Base-by-base conservation (phyloP, 2,113 vertebrate genomes). In the Caracal caracal region DNA sequence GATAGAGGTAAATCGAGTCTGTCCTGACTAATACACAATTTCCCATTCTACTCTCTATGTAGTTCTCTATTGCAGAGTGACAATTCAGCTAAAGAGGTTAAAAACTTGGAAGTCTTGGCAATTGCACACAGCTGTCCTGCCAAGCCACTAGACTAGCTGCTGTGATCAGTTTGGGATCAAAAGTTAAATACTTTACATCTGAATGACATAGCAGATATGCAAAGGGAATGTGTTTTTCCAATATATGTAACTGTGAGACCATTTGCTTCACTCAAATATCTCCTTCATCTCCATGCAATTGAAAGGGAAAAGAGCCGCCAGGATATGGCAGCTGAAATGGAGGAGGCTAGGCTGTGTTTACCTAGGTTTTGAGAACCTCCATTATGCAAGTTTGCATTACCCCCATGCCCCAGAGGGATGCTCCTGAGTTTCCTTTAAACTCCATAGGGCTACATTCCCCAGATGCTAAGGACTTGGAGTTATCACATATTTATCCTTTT, bases 161-260 rank as follows among this genome's bases (percentile, higher is more conserved):
- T 65, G 53, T 76, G 71, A 94, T 93, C 78, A 59, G 65, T 81
- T 47, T 95, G 82, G n/a, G 73, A 73, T 91, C 71, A 85, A 80
- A 95, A 88, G 37, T 61, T 66, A 95, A 90, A 51, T 43, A 51
- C 9, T 90, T 71, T 71, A 71, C 30, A 79, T 85, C 70, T 92
- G 65, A 96, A 94, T 81, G 78, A 85, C 95, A 95, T 71, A 73
- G 53, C 85, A 86, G 80, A 66, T 94, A 82, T 5, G 33, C 76
- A 56, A 76, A 79, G 80, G 91, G 61, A 89, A 61, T 63, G 30
- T 94, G 75, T 20, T 82, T 90, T 90, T 90, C 68, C 70, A 66
- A 40, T 63, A n/a, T 49, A 70, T n/a, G 11, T n/a, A 81, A 47
- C 82, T 83, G 0, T 79, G 75, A 79, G 30, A 75, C 20, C 26